Evolutionary conservation across 2,797 vertebrate species (phyloP).

Genomic region (Petrocephalus schoutedeni): DNA sequence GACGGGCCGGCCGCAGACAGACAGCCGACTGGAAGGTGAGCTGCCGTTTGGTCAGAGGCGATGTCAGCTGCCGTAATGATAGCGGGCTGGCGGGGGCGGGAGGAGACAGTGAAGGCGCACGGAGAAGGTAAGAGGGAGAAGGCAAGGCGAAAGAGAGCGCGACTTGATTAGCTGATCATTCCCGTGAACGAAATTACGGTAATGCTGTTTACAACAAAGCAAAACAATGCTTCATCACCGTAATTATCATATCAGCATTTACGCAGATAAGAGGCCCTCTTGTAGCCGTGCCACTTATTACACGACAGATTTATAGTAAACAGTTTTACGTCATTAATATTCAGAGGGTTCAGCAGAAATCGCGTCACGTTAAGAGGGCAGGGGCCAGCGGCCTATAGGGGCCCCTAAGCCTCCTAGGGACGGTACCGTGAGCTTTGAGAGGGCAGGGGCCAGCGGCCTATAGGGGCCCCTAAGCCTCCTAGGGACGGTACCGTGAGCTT

Average conservation of each 20-base stretch:
- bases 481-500: neutral
- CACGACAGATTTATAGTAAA: neutral
- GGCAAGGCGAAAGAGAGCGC: neutral
- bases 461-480: neutral
- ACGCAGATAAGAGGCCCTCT: neutral
- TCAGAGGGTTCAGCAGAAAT: neutral
- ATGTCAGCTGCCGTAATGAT: conserved; percentile 23
- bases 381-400: neutral
- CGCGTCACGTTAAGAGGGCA: neutral
- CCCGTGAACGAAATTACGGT: conserved; percentile 19
- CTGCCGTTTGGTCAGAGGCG: conserved; percentile 17
- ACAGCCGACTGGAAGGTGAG: conserved; percentile 22
- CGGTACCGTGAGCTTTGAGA: neutral
- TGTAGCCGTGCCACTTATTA: neutral
- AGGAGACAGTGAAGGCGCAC: no score
- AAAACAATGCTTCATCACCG: conserved; percentile 9
- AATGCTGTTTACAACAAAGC: conserved; percentile 12
- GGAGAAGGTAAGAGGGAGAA: neutral
- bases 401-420: neutral
- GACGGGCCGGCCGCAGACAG: conserved; percentile 3
- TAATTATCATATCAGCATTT: conserved; percentile 8
- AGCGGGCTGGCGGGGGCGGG: conserved; percentile 18
- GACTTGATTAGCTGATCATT: conserved; percentile 18
- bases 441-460: neutral
- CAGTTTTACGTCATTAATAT: conserved; percentile 1